Evolutionary conservation across 2,113 vertebrate genomes (phyloP).

Genomic region (Rhineura floridana): DNA sequence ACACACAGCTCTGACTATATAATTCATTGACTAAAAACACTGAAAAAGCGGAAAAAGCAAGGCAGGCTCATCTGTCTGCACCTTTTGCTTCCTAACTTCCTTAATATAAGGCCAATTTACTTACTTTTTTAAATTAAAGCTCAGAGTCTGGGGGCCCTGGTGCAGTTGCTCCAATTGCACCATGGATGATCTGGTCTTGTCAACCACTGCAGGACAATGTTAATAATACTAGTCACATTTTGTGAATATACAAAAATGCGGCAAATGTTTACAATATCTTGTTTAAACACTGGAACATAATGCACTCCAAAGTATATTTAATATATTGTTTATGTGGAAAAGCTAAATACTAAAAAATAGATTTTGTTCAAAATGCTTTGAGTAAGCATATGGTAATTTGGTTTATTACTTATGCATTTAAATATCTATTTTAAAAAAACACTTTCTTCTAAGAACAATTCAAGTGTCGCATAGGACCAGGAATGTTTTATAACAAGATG

Average conservation of each 20-base stretch:
- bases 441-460: neutral
- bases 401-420: neutral
- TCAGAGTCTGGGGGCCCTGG: no score
- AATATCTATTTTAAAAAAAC: neutral
- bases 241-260: neutral
- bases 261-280: neutral
- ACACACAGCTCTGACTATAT: no score
- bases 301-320: neutral
- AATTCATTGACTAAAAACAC: no score
- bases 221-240: neutral
- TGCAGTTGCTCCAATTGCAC: no score
- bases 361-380: neutral
- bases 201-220: neutral
- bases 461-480: neutral
- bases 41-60: no score
- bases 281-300: neutral
- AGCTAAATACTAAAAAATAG: neutral
- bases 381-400: neutral
- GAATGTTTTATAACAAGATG: neutral
- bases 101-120: no score
- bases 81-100: no score
- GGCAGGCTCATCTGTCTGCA: no score
- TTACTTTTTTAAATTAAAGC: no score
- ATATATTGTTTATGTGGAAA: neutral
- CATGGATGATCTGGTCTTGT: no score